Percentiles rank a stretch among this genome's conserved stretches.
phyloP scores from a whole-genome alignment of 2,888 invertebrate species.

The Leptinotarsa haldemani region DNA sequence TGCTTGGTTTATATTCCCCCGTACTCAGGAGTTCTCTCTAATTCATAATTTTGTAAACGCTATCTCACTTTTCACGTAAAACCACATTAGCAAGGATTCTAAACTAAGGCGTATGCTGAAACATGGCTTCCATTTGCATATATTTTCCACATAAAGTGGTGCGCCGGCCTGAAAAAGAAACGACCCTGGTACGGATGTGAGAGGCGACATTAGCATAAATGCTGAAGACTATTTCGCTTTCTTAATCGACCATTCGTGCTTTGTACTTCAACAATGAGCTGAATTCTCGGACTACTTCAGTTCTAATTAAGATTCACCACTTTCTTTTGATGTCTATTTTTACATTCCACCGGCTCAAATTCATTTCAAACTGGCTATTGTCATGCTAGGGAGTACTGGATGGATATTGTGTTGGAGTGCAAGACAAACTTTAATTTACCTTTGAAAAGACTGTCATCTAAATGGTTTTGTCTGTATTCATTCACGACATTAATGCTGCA shows the following conservation, averaged over 20 bases:
- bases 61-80: conserved; percentile 18
- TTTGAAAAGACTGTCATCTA: neutral
- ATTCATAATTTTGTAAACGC: conserved; percentile 27
- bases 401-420: conserved; percentile 29
- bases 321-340: conserved; percentile 22
- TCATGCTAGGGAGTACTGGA: conserved; percentile 8
- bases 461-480: neutral
- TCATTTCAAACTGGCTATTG: neutral
- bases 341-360: neutral
- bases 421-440: conserved; percentile 24
- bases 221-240: conserved; percentile 39
- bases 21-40: neutral
- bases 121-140: conserved; percentile 40
- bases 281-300: conserved; percentile 48
- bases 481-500: too few relatives aligned
- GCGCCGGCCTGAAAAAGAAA: conserved; percentile 34
- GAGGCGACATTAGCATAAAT: conserved; percentile 50
- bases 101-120: conserved; percentile 37
- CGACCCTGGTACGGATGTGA: conserved; percentile 27
- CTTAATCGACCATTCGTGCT: conserved; percentile 47
- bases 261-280: conserved; percentile 50
- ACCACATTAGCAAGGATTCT: conserved; percentile 36
- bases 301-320: conserved; percentile 48
- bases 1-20: neutral
- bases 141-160: conserved; percentile 39